Base-by-base conservation (phyloP, 2,888 invertebrate genomes). In the Agonopterix arenella region DNA sequence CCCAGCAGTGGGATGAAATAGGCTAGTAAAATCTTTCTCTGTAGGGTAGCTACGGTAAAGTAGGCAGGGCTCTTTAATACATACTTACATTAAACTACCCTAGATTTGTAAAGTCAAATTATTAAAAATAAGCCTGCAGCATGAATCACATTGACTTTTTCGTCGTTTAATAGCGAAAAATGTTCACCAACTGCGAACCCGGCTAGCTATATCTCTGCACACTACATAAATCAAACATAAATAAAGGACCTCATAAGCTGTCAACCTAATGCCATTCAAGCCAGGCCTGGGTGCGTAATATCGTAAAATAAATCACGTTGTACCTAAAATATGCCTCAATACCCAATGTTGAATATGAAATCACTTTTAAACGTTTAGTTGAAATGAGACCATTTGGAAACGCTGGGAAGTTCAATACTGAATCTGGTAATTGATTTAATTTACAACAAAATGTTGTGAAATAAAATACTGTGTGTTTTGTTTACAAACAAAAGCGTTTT, bases 211-310 rank as follows among this genome's bases (percentile, higher is more conserved):
- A 84, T 84, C 82, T 82, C 68, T 77, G 72, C 73, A 74, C 78
- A 80, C 80, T 84, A 84, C 84, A 85, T 86, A 86, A 85, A 85
- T 86, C 86, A 85, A 70, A 76, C 72, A 74, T 78, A 85, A 82
- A 85, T 84, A 85, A 84, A 83, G 83, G 80, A 80, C 78, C 85
- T 84, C 82, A 84, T 84, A 86, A 84, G 80, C 79, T 85, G 84
- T 84, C 86, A 84, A 79, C 81, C 75, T 84, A 84, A 84, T 84
- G 75, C 86, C 77, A 85, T 86, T 84, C 79, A 84, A 79, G 77
- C 77, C 76, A 73, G 63, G 66, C 73, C 70, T 67, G 78, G 82
- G 82, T 80, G 77, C 84, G 86, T 84, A 84, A 84, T 86, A 85
- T 83, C 80, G 68, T 68, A 59, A 73, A 80, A 85, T 88, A 86